Evolutionary conservation across 2,797 vertebrate genomes (phyloP).

Genomic region (Chaetodon trifasciatus): DNA sequence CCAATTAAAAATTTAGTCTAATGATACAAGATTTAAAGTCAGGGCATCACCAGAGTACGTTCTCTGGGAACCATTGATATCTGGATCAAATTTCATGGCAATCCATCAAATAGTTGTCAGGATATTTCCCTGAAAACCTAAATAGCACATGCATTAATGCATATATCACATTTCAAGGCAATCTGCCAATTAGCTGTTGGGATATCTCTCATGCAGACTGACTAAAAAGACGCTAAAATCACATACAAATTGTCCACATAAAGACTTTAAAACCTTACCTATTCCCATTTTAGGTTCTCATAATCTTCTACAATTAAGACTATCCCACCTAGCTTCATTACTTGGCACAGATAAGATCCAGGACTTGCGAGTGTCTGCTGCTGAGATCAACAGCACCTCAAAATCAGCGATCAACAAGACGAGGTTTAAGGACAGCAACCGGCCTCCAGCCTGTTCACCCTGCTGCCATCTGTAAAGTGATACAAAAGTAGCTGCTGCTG

Average conservation of each 20-base stretch:
- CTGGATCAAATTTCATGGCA: too few species aligned
- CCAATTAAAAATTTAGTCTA: neutral
- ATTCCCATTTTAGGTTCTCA: neutral
- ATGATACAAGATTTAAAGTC: neutral
- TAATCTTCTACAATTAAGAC: neutral
- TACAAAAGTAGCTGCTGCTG: constrained; percentile 19
- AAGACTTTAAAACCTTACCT: too few species aligned
- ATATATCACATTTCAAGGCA: too few species aligned
- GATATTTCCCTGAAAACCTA: too few species aligned
- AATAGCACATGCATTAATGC: too few species aligned
- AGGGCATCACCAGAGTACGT: too few species aligned
- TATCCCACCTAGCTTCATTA: neutral
- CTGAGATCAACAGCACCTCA: constrained; percentile 7
- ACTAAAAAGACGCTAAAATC: neutral
- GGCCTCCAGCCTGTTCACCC: constrained; percentile 1
- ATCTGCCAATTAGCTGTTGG: too few species aligned
- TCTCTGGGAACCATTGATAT: too few species aligned
- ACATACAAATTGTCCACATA: too few species aligned
- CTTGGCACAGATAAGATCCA: neutral
- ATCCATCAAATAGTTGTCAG: too few species aligned
- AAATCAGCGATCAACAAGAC: neutral
- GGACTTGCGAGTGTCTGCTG: neutral
- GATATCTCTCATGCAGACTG: neutral
- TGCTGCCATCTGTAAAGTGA: constrained; percentile 25
- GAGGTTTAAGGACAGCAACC: constrained; percentile 8